Evolutionary conservation across 2,797 vertebrate species (phyloP).

Genomic region (Etheostoma perlongum): DNA sequence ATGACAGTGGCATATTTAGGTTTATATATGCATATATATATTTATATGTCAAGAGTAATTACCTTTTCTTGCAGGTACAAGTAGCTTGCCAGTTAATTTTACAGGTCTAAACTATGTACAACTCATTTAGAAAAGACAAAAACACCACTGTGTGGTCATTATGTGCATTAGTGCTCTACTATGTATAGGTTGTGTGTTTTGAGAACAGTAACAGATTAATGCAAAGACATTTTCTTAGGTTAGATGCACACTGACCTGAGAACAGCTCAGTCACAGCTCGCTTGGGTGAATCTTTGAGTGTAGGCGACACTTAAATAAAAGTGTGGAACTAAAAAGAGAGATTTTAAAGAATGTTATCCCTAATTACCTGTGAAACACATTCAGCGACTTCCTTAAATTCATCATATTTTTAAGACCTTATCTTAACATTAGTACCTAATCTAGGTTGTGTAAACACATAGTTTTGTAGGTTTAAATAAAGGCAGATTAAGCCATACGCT

Average conservation of each 20-base stretch:
- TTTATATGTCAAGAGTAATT: background rate
- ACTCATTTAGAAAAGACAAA: background rate
- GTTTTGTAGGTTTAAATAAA: background rate
- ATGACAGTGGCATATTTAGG: background rate
- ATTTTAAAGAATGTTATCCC: background rate
- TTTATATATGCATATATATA: too few species aligned
- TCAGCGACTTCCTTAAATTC: background rate
- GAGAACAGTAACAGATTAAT: slow-evolving; percentile 25
- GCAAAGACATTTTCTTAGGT: slow-evolving; percentile 38
- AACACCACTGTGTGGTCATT: background rate
- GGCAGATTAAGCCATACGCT: background rate
- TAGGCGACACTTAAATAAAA: slow-evolving; percentile 1
- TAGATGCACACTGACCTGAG: slow-evolving; percentile 8
- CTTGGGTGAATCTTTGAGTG: background rate
- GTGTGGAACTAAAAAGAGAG: background rate
- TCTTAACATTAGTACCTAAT: background rate
- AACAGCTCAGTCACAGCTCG: slow-evolving; percentile 22
- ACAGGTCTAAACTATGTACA: background rate
- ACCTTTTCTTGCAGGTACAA: background rate
- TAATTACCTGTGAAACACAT: background rate
- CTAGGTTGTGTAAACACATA: background rate
- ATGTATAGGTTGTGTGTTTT: background rate
- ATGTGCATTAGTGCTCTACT: background rate
- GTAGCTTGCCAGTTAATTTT: background rate
- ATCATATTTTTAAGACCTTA: background rate